Base-by-base conservation (phyloP, 2,113 vertebrate genomes). In the Paracanthobrama guichenoti region DNA sequence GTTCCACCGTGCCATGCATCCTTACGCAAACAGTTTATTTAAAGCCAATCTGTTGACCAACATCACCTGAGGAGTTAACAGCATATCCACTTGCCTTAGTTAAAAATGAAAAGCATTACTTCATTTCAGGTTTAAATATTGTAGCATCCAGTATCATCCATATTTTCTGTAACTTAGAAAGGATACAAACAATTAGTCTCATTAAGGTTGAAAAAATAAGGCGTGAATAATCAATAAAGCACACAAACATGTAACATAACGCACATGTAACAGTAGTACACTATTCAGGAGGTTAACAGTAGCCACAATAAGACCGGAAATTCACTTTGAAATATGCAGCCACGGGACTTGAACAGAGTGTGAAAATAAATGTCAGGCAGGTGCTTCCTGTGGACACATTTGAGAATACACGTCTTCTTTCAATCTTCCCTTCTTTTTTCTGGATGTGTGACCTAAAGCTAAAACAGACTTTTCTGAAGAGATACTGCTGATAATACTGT, bases 21-120 rank as follows among this genome's bases (percentile, higher is more conserved):
- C 74, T 35, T 35, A 35, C 35, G 26, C 73, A 55, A 76, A 76
- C 50, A 0, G 26, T 39, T 79, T 16, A 72, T 18, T 74, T 79
- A 28, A 80, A 80, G 60, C 44, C 46, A 80, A 53, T 53, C 73
- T 75, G 73, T 50, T 26, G 60, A 80, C 42, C 60, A 64, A 64
- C 39, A 22, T 67, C 60, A 48, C 79, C 79, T 80, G 79, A 80
- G 79, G 26, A 80, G 7, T 60, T 48, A 44, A 78, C 35, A 44
- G 75, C 1, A 46, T 22, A 24, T 46, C 69, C 46, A 46, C 46
- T 72, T 12, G 18, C 64, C 64, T 67, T 67, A 8, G 6, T 3
- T 66, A 20, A 67, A 66, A 31, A 35, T 4, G 0, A 46, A 72
- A 72, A 24, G 42, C 42, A n/a, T 46, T 12, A 48, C 46, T 74